A percentile compares a stretch with the other conserved stretches of the same genome.
These are phyloP conservation scores for Coregonus ussuriensis DNA, from an alignment of 2,797 vertebrate species.

Conservation along the genomic window DNA sequence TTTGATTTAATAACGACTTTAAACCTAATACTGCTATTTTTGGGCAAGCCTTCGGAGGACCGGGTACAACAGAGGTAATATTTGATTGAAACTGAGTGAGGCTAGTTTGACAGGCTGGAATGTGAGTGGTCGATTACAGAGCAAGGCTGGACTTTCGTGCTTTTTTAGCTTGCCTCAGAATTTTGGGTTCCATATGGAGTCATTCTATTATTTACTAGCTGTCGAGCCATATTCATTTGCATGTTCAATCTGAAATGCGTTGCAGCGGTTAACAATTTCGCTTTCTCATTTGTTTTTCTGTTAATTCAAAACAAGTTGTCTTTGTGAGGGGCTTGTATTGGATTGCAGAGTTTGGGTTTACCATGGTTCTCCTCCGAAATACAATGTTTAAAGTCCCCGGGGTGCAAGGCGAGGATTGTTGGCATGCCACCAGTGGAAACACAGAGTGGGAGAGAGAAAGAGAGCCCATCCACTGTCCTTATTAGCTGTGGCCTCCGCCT, in stretches of 20 bases:
- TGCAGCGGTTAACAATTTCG: slow-evolving; percentile 43
- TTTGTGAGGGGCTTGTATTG: slow-evolving; percentile 16
- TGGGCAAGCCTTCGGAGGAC: slow-evolving; percentile 39
- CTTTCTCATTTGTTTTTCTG: slow-evolving; percentile 24
- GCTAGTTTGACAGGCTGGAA: slow-evolving; percentile 30
- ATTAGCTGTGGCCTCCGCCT: slow-evolving; percentile 33
- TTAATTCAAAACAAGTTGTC: slow-evolving; percentile 31
- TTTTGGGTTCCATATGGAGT: slow-evolving; percentile 51
- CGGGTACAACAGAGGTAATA: slow-evolving; percentile 23
- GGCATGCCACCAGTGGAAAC: slow-evolving; percentile 15
- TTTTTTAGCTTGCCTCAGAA: slow-evolving; percentile 25
- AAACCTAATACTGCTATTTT: slow-evolving; percentile 53
- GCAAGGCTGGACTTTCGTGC: slow-evolving; percentile 31
- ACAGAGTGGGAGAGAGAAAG: not conserved
- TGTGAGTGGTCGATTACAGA: slow-evolving; percentile 38
- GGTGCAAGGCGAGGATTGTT: slow-evolving; percentile 13
- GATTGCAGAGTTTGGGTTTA: slow-evolving; percentile 25
- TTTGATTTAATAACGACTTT: slow-evolving; percentile 52
- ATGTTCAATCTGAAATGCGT: slow-evolving; percentile 48
- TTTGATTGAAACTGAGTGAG: slow-evolving; percentile 28
- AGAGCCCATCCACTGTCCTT: slow-evolving; percentile 22
- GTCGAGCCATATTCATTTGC: slow-evolving; percentile 51
- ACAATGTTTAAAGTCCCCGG: slow-evolving; percentile 5
- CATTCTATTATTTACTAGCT: slow-evolving; percentile 49
- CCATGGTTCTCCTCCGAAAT: slow-evolving; percentile 29